Percentiles rank a stretch among this genome's conserved stretches.
These are phyloP conservation scores for Hucho hucho DNA, from an alignment of 2,113 vertebrate species.

Conservation along the genomic window DNA sequence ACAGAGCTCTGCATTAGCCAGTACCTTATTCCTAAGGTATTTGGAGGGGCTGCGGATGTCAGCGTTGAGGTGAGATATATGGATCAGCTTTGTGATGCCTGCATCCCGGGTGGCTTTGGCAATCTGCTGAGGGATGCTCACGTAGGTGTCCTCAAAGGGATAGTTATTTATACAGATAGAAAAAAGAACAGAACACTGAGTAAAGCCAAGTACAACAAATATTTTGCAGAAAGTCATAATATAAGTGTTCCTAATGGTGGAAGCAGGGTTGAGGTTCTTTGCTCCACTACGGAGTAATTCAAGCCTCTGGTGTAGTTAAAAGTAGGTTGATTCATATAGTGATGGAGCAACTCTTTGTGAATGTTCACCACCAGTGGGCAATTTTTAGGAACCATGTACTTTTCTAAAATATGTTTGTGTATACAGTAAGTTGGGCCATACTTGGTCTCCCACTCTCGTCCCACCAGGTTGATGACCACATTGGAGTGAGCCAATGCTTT, in stretches of 20 bases:
- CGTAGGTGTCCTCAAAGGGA: constrained; percentile 83
- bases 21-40: constrained; percentile 91
- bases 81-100: constrained; percentile 85
- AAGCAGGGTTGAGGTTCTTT: no score
- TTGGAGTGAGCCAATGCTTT: constrained; percentile 85
- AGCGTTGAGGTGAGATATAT: constrained; percentile 95
- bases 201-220: constrained; percentile 2
- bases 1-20: not conserved
- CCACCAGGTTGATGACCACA: constrained; percentile 93
- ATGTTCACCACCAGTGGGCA: no score
- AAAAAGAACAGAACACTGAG: not conserved
- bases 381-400: no score
- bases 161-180: constrained; percentile 78
- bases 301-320: not conserved
- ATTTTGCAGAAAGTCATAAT: no score
- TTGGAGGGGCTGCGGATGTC: constrained; percentile 88
- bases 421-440: constrained; percentile 45
- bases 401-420: no score
- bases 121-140: constrained; percentile 84
- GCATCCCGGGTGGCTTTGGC: constrained; percentile 80
- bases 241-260: no score
- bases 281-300: no score
- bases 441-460: constrained; percentile 93
- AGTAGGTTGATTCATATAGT: no score
- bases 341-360: no score